These are phyloP conservation scores for Lithosia quadra DNA, from an alignment of 2,888 invertebrate species.

Conservation along the genomic window DNA sequence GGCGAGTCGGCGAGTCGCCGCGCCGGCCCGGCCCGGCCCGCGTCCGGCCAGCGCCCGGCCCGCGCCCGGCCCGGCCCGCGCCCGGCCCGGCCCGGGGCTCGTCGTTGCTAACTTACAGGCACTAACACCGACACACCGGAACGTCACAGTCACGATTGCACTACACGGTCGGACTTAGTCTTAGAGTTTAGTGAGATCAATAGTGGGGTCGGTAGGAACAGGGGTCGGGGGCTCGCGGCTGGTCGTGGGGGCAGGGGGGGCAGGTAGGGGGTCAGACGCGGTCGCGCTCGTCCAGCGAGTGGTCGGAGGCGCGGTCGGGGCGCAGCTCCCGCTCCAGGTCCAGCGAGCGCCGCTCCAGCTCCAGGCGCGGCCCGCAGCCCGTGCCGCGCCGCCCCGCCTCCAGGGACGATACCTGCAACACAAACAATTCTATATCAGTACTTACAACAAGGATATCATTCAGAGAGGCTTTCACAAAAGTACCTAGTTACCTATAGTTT, in stretches of 20 bases:
- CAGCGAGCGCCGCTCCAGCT: slow-evolving; percentile 82
- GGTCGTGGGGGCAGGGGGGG: slow-evolving; percentile 15
- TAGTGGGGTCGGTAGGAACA: slow-evolving; percentile 33
- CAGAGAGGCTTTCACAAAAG: too few relatives aligned
- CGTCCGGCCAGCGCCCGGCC: too few relatives aligned
- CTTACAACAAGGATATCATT: too few relatives aligned
- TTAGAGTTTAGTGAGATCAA: slow-evolving; percentile 85
- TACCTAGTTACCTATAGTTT: too few relatives aligned
- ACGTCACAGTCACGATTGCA: slow-evolving; percentile 77
- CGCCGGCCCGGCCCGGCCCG: too few relatives aligned
- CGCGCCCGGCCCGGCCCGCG: too few relatives aligned
- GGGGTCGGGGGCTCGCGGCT: slow-evolving; percentile 10
- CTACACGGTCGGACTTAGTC: slow-evolving; percentile 78
- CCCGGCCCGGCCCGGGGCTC: too few relatives aligned
- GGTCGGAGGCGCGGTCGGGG: slow-evolving; percentile 77
- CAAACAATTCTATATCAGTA: too few relatives aligned
- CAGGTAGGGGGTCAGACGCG: slow-evolving; percentile 68
- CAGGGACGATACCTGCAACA: slow-evolving; percentile 77
- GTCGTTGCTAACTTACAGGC: slow-evolving; percentile 77
- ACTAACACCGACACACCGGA: slow-evolving; percentile 83
- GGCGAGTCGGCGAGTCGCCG: slow-evolving; percentile 36
- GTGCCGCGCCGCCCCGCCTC: slow-evolving; percentile 67
- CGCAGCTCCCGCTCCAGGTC: slow-evolving; percentile 84
- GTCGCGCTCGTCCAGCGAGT: slow-evolving; percentile 81
- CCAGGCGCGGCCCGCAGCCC: slow-evolving; percentile 69